Conservation (phyloP, 2,888 invertebrate species). For the Drosophila kuntzei region DNA sequence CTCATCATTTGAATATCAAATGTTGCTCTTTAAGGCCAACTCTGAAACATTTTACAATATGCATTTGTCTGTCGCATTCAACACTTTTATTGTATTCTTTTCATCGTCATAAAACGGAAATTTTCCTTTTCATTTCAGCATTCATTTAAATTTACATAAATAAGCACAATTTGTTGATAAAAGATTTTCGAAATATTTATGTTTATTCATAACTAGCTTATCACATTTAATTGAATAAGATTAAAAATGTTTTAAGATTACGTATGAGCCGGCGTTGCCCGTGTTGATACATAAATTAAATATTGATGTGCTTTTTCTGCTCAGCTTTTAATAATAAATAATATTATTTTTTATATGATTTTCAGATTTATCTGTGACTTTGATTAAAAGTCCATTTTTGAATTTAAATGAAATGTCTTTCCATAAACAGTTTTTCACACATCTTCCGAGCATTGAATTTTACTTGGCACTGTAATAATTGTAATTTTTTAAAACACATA, state of each 20-base stretch:
- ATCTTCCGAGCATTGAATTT: no score
- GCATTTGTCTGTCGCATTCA: constrained; percentile 9
- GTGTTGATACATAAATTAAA: neutral
- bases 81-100: constrained; percentile 14
- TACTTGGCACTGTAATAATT: no score
- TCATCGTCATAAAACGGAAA: neutral
- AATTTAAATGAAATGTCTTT: no score
- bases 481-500: no score
- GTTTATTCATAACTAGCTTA: constrained; percentile 10
- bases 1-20: constrained; percentile 31
- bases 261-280: neutral
- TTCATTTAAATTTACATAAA: constrained; percentile 5
- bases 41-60: constrained; percentile 7
- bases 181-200: constrained; percentile 11
- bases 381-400: no score
- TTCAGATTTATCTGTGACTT: neutral
- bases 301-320: neutral
- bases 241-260: constrained; percentile 1
- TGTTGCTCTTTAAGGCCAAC: constrained; percentile 16
- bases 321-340: neutral
- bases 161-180: constrained; percentile 8
- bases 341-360: neutral
- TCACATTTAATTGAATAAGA: constrained; percentile 9
- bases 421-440: neutral
- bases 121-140: constrained; percentile 8